Conservation (phyloP, 2,888 invertebrate species). For the Herminia tarsipennalis region DNA sequence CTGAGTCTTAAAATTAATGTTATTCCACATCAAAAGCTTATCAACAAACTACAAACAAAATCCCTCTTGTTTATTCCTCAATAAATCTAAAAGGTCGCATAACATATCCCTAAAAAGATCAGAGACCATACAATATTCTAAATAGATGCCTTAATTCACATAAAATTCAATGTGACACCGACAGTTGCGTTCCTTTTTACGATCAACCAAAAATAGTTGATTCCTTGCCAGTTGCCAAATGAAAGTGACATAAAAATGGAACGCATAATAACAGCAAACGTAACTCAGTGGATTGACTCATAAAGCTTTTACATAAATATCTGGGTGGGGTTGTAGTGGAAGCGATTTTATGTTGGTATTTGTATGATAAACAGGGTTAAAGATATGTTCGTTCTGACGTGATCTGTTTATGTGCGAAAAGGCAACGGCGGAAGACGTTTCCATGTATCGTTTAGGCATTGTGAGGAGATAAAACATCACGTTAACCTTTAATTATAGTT, state of each 20-base stretch:
- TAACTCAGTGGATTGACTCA: slow-evolving; percentile 75
- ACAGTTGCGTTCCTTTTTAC: slow-evolving; percentile 72
- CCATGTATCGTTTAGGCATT: too few species aligned
- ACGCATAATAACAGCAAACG: slow-evolving; percentile 75
- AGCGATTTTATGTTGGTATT: slow-evolving; percentile 36
- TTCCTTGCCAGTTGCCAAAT: slow-evolving; percentile 71
- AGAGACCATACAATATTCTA: slow-evolving; percentile 28
- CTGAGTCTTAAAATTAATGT: too few species aligned
- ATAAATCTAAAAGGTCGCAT: slow-evolving; percentile 14
- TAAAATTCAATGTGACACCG: slow-evolving; percentile 76
- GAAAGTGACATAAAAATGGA: slow-evolving; percentile 74
- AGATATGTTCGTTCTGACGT: too few species aligned
- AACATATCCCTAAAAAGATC: slow-evolving; percentile 13
- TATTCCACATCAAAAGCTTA: background rate
- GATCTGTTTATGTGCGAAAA: too few species aligned
- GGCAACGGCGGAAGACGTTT: too few species aligned
- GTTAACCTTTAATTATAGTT: too few species aligned
- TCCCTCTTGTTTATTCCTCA: slow-evolving; percentile 1
- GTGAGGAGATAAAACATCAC: too few species aligned
- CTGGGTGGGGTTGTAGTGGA: slow-evolving; percentile 35
- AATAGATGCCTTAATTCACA: slow-evolving; percentile 52
- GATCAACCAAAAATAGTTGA: slow-evolving; percentile 73
- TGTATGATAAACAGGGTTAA: slow-evolving; percentile 6
- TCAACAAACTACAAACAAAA: slow-evolving; percentile 1
- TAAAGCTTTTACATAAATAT: slow-evolving; percentile 73